Base-by-base conservation (phyloP, 2,888 invertebrate species). In the Margaritifera margaritifera region DNA sequence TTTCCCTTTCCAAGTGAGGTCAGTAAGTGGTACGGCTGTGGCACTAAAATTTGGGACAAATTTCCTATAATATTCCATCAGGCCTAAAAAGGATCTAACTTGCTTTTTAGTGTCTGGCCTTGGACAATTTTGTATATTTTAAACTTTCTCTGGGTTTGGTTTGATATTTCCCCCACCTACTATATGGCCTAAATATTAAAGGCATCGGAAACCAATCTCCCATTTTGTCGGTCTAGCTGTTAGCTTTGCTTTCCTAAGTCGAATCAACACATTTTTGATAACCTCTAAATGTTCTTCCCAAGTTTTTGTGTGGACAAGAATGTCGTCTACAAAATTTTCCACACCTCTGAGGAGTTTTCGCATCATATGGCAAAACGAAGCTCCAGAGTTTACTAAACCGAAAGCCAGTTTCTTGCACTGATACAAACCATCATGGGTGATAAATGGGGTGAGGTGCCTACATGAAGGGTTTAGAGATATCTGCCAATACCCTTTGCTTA, bases 11-110 rank as follows among this genome's bases (percentile, higher is more conserved):
- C 56, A 67, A 6, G 67, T 66, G 58, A 75, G 27, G 27, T 72
- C 71, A 24, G 67, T 72, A 8, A 76, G 53, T 51, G 68, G 66
- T 4, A 61, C 22, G 6, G 68, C 64, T 22, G 72, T 59, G n/a
- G 67, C 53, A 50, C 58, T 62, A 60, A 71, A 75, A 56, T 72
- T 64, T 5, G 71, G 74, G 18, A 76, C 66, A 55, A 53, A 67
- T 20, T 55, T 42, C 25, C 57, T n/a, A 24, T 68, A 72, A 54
- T 61, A 71, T 15, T 68, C 70, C 15, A 59, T 51, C 42, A 71
- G 27, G 5, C 67, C 73, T 50, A 73, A 25, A 51, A 73, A 71
- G 8, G 64, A 54, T 20, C 73, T 19, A 8, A 72, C 65, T 55
- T 65, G 65, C 20, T 61, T 64, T 57, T 66, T 68, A 4, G 64